Percentiles rank a stretch among this genome's conserved stretches.
Conservation (phyloP, 2,888 invertebrate species). For the Notocelia uddmanniana region DNA sequence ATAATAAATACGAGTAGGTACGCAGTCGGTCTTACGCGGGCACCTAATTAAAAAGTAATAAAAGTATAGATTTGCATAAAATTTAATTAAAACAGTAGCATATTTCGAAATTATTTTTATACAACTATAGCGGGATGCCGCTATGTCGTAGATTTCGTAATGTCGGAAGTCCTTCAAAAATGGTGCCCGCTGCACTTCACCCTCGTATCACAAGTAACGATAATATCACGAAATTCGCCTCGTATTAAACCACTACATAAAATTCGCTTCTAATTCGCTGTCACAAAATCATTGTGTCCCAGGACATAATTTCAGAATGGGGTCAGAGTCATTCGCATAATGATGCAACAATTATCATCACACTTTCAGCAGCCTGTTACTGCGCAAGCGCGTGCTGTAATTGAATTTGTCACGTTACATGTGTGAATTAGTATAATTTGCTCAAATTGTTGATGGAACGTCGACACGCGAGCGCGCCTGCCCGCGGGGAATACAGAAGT, state of each 20-base stretch:
- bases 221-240: neutral
- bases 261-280: neutral
- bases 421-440: slow-evolving; percentile 28
- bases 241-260: neutral
- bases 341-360: slow-evolving; percentile 27
- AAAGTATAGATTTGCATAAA: too few relatives aligned
- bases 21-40: too few relatives aligned
- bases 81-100: too few relatives aligned
- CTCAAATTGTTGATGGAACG: slow-evolving; percentile 8
- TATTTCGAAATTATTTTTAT: too few relatives aligned
- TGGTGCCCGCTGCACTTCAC: too few relatives aligned
- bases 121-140: too few relatives aligned
- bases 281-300: neutral
- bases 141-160: too few relatives aligned
- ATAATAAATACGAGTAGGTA: too few relatives aligned
- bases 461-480: slow-evolving; percentile 9
- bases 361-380: slow-evolving; percentile 10
- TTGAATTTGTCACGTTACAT: slow-evolving; percentile 39
- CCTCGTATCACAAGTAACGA: too few relatives aligned
- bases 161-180: too few relatives aligned
- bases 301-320: slow-evolving; percentile 16
- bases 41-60: too few relatives aligned
- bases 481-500: slow-evolving; percentile 1
- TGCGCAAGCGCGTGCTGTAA: slow-evolving; percentile 18
- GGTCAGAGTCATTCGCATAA: slow-evolving; percentile 31